These are phyloP conservation scores for Agapornis roseicollis DNA, from an alignment of 2,113 vertebrate species.

Conservation along the genomic window DNA sequence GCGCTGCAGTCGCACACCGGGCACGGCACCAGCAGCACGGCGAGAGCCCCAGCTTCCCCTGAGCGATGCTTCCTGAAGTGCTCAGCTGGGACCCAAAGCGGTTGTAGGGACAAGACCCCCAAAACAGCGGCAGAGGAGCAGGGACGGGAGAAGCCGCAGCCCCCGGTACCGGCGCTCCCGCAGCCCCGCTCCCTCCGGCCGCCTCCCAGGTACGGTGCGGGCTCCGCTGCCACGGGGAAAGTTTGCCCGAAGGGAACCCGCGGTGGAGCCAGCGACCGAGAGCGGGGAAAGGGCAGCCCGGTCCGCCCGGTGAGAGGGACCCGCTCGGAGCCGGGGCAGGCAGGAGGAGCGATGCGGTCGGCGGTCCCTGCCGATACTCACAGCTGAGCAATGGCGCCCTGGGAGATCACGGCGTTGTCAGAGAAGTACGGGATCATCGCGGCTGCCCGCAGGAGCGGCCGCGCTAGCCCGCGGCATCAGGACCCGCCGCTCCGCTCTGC, in stretches of 20 bases:
- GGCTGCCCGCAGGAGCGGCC: neutral
- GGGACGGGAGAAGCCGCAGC: neutral
- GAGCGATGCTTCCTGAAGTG: accelerated
- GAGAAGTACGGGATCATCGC: slow-evolving; percentile 93
- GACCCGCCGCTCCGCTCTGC: slow-evolving; percentile 23
- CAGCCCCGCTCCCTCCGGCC: neutral
- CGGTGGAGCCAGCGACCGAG: neutral
- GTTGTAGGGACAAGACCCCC: too few relatives aligned
- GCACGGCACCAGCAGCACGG: neutral
- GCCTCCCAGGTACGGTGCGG: neutral
- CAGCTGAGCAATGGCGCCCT: slow-evolving; percentile 90
- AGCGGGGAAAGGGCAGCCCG: neutral
- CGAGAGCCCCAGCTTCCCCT: neutral
- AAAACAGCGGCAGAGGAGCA: neutral
- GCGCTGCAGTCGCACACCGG: neutral
- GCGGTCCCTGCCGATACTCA: slow-evolving; percentile 73
- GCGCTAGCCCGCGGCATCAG: slow-evolving; percentile 39
- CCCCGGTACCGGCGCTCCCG: neutral
- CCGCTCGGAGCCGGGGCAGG: neutral
- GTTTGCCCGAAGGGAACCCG: neutral
- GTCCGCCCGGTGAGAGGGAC: neutral
- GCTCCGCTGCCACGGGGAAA: neutral
- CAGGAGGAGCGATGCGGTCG: too few relatives aligned
- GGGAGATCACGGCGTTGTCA: slow-evolving; percentile 87
- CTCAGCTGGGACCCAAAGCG: neutral